phyloP scores from a whole-genome alignment of 2,797 vertebrate genomes.

The Urophycis tenuis region DNA sequence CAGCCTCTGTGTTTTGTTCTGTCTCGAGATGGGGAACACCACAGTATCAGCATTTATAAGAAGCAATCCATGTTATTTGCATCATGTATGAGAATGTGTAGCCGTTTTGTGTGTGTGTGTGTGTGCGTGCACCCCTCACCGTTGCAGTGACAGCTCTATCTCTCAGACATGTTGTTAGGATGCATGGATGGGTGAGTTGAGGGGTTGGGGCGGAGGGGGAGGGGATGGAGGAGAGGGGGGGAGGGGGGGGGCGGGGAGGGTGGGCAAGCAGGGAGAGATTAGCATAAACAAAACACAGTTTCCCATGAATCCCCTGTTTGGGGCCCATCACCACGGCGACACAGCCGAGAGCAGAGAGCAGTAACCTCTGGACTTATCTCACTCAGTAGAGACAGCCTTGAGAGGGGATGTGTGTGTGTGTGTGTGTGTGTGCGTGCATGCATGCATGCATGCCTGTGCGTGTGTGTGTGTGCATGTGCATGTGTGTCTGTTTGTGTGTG shows the following conservation, averaged over 20 bases:
- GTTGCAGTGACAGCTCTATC: constrained; percentile 45
- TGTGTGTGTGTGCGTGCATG: constrained; percentile 21
- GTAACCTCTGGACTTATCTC: constrained; percentile 57
- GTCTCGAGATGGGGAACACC: neutral
- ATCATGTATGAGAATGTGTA: neutral
- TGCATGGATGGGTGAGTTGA: constrained; percentile 9
- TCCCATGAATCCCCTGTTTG: constrained; percentile 46
- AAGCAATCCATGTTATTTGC: neutral
- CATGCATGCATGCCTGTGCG: neutral
- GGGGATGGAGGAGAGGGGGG: neutral
- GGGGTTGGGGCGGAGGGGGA: neutral
- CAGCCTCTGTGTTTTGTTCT: neutral
- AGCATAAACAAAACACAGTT: constrained; percentile 56
- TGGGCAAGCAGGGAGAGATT: constrained; percentile 39
- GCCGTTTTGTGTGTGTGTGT: constrained; percentile 8
- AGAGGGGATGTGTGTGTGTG: constrained; percentile 1
- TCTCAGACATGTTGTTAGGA: constrained; percentile 38
- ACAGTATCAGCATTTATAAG: neutral
- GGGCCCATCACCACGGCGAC: constrained; percentile 39
- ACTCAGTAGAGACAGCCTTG: constrained; percentile 21
- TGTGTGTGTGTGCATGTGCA: neutral
- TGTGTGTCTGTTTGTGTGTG: neutral
- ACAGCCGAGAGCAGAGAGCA: constrained; percentile 46
- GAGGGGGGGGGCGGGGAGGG: neutral
- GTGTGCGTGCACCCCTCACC: neutral